Base-by-base conservation (phyloP, 2,888 invertebrate genomes). In the Lysandra coridon region DNA sequence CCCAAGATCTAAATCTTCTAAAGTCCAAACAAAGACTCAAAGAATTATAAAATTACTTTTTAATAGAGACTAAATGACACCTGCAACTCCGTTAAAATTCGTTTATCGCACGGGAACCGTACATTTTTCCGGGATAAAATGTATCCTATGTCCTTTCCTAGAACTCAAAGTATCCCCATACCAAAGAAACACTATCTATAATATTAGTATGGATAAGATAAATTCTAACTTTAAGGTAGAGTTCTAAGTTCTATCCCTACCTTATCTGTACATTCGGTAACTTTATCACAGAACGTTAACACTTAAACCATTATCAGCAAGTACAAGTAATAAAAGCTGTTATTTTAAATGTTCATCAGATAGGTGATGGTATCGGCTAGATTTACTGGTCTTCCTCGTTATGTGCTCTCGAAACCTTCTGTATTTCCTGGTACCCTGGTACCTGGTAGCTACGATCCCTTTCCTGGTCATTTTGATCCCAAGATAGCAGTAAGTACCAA, bases 361-460 rank as follows among this genome's bases (percentile, higher is more conserved):
- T 69, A 57, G 57, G 14, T 74, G 74, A 74, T 74, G 40, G 74
- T 74, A 74, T 74, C 74, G 4, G 44, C 40, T 44, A 44, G 74
- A 74, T 74, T 74, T 74, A 74, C 74, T 74, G 74, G 74, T 44
- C 74, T 74, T 74, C 74, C 74, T 74, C 40, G 74, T 74, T 69
- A 37, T 69, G 10, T 17, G 33, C 69, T 33, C 69, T 33, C 33
- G 30, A 17, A 69, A 37, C 5, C 69, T 37, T 6, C 69, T 69
- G 33, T 37, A 33, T 33, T 69, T 69, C 69, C 69, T 69, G 14
- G 69, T 64, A 64, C 10, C 30, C 64, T 62, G 23, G 23, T 62
- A 62, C 23, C 23, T 62, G 57, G 57, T 14, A 69, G 69, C 33
- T 17, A 37, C 33, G 69, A 69, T 69, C 69, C 69, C 69, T 69